Base-by-base conservation (phyloP, 92 coral and sea anemone species). In the Metridium senile region DNA sequence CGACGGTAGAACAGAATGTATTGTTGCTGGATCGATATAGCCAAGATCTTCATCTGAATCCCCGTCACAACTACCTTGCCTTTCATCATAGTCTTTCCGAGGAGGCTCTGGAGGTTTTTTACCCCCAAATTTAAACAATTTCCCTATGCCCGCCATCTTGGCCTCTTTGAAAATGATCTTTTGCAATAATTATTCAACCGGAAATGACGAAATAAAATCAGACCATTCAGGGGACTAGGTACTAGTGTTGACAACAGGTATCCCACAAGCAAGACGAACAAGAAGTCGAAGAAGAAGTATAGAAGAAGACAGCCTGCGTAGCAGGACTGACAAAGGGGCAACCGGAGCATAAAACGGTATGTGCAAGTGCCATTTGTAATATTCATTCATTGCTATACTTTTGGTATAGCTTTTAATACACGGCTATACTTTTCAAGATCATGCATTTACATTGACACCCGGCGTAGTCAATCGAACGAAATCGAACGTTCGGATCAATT, bases 1-100 rank as follows among this genome's bases (percentile, higher is more conserved):
- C 7, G 97, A 93, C 2, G 93, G 92, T 0, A 74, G 82, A 7
- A 93, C 87, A 0, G 99, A 70, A 74, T 95, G 99, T 18, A 85
- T 45, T 2, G 82, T 71, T 0, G 96, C 61, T 22, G 99, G 99
- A 66, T 95, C 99, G 64, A 87, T 75, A 56, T 95, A 95, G 21
- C 89, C 72, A 22, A n/a, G n/a, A n/a, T 83, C 97, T 7, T 92
- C 97, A 35, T 82, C 87, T 21, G 84, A 87, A 19, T 88, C 86
- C 1, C 76, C 66, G 22, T 84, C 91, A 19, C 74, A 58, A 76
- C 89, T 86, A 11, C 81, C 76, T 1, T 74, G 74, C 26, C 78
- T 53, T 13, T 66, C 88, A 2, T 91, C 97, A 61, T 88, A 89
- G 74, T 91, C 97, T 66, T 81, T 85, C 74, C 87, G 77, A 9